A percentile compares a stretch with the other conserved stretches of the same genome.
phyloP scores from a whole-genome alignment of 2,113 vertebrate species.

The Acanthochromis polyacanthus region DNA sequence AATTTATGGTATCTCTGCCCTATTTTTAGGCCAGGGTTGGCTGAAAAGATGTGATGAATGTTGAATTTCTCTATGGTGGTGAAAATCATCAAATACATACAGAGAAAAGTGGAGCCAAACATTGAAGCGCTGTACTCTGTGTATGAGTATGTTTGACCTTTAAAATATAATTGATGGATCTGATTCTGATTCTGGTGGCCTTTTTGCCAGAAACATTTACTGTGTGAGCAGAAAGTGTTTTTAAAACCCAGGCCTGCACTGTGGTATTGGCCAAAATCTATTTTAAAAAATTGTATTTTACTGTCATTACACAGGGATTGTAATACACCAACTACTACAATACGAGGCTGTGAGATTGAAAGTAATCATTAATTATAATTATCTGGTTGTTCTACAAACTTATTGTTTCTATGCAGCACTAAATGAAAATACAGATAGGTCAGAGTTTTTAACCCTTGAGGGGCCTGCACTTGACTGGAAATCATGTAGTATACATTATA shows the following conservation, averaged over 20 bases:
- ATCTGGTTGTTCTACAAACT: background rate
- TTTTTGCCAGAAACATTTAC: conserved; percentile 49
- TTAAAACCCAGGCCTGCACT: conserved; percentile 20
- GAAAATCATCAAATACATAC: conserved; percentile 45
- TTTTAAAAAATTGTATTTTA: background rate
- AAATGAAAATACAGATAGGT: background rate
- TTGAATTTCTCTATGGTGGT: conserved; percentile 38
- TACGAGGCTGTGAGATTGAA: too few species aligned
- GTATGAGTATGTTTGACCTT: conserved; percentile 60
- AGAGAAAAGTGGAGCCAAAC: conserved; percentile 28
- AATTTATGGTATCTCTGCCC: conserved; percentile 47
- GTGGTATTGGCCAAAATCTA: conserved; percentile 9
- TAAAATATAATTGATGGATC: conserved; percentile 57
- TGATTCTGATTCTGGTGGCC: conserved; percentile 37
- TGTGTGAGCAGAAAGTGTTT: conserved; percentile 28
- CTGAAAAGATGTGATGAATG: conserved; percentile 55
- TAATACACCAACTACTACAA: too few species aligned
- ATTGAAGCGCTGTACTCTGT: background rate
- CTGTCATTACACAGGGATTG: background rate
- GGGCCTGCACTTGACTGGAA: background rate
- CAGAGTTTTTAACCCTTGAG: background rate
- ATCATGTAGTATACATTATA: background rate
- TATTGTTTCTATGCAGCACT: background rate
- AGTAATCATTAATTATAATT: too few species aligned
- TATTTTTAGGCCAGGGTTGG: conserved; percentile 35